A percentile compares a stretch with the other conserved stretches of the same genome.
phyloP scores from a whole-genome alignment of 2,888 invertebrate species.

The Acanthosoma haemorrhoidale region DNA sequence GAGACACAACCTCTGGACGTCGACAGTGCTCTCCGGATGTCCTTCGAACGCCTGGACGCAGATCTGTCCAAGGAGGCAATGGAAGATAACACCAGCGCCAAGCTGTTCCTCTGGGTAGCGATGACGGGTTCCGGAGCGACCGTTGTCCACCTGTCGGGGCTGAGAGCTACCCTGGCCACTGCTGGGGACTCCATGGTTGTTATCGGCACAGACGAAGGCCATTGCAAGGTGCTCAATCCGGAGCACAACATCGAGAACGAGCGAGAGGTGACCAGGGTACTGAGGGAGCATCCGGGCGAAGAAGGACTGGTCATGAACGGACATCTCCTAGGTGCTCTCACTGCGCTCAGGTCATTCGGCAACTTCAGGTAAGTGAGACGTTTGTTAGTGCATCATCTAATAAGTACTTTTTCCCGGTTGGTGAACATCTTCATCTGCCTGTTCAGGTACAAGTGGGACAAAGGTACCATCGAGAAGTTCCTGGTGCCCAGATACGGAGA shows the following conservation, averaged over 20 bases:
- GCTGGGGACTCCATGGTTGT: constrained; percentile 7
- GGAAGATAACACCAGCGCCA: constrained; percentile 38
- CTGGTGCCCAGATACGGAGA: constrained; percentile 67
- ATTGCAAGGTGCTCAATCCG: constrained; percentile 66
- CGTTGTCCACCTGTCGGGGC: background rate
- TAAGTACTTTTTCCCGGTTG: no score
- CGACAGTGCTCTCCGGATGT: constrained; percentile 56
- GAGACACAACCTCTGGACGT: background rate
- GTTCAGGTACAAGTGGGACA: constrained; percentile 80
- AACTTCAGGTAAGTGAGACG: constrained; percentile 59
- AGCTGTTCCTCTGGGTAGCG: constrained; percentile 16
- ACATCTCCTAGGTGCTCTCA: constrained; percentile 84
- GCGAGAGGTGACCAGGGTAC: constrained; percentile 75
- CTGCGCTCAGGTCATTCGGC: constrained; percentile 89
- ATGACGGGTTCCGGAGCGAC: constrained; percentile 21
- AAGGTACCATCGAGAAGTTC: constrained; percentile 60
- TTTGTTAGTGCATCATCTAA: no score
- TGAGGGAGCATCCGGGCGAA: constrained; percentile 78
- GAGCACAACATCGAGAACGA: constrained; percentile 89
- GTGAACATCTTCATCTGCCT: no score
- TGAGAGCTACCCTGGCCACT: background rate
- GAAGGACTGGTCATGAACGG: constrained; percentile 82
- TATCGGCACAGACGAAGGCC: constrained; percentile 45
- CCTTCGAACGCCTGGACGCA: constrained; percentile 76
- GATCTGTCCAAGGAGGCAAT: constrained; percentile 78